phyloP scores from a whole-genome alignment of 92 coral and sea anemone species.

The Porites rus region DNA sequence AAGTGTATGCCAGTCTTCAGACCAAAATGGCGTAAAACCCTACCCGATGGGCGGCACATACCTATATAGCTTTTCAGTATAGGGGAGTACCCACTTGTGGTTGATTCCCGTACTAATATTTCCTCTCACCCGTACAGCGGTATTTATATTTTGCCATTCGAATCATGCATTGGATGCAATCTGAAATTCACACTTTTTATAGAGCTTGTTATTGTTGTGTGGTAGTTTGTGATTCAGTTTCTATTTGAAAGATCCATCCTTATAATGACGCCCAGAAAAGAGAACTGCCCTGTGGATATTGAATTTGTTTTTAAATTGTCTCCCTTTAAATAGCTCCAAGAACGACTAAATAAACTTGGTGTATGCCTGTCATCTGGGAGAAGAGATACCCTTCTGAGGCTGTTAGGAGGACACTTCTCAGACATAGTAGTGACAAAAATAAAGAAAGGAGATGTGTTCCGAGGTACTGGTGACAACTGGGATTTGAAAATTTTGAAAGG shows the following conservation, averaged over 20 bases:
- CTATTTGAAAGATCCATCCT: slow-evolving; percentile 17
- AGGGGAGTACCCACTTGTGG: background rate
- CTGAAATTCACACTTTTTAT: background rate
- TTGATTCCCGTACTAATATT: background rate
- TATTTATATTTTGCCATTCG: background rate
- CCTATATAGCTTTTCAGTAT: too few relatives aligned
- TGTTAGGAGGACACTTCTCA: slow-evolving; percentile 66
- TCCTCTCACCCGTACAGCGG: background rate
- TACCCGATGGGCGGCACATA: too few relatives aligned
- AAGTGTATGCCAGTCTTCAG: too few relatives aligned
- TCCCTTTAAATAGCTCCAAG: slow-evolving; percentile 57
- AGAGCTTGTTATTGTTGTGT: background rate
- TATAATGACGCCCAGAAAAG: too few relatives aligned
- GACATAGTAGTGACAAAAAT: slow-evolving; percentile 57
- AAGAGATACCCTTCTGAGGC: slow-evolving; percentile 60
- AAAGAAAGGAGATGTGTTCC: slow-evolving; percentile 54
- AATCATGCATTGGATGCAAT: background rate
- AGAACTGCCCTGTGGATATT: background rate
- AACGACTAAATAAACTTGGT: slow-evolving; percentile 71
- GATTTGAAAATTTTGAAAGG: slow-evolving; percentile 71
- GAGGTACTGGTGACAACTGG: slow-evolving; percentile 85
- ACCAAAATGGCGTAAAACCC: too few relatives aligned
- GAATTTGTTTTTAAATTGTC: background rate
- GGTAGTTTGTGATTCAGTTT: slow-evolving; percentile 13
- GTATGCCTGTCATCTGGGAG: slow-evolving; percentile 69